Evolutionary conservation across 1,140 invertebrate species (phyloP).

Genomic region (Pseudomyrmex pallidus): DNA sequence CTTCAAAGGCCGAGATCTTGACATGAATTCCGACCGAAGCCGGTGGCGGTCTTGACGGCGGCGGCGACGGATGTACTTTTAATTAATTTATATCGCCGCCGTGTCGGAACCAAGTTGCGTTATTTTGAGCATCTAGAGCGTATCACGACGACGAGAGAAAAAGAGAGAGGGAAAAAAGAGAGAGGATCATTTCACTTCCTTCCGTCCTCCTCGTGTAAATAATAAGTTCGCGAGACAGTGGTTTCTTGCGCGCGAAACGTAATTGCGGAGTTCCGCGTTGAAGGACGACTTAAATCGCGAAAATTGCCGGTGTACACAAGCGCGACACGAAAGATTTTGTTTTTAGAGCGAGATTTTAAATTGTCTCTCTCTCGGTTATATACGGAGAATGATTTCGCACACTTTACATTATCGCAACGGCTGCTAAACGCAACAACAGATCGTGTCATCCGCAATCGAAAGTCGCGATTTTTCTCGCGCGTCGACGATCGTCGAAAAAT

Average conservation of each 20-base stretch:
- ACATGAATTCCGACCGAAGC: background rate
- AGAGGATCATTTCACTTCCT: slow-evolving; percentile 20
- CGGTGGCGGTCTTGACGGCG: background rate
- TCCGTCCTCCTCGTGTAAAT: slow-evolving; percentile 37
- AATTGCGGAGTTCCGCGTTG: slow-evolving; percentile 14
- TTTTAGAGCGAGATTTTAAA: background rate
- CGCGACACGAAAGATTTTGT: background rate
- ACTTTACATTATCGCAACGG: no score
- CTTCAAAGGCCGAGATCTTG: slow-evolving; percentile 22
- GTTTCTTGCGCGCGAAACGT: slow-evolving; percentile 14
- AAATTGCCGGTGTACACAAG: background rate
- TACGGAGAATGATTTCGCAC: background rate
- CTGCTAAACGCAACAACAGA: no score
- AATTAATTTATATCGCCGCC: slow-evolving; percentile 29
- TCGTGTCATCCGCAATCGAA: no score
- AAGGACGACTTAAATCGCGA: background rate
- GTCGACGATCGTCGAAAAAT: no score
- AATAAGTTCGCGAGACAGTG: slow-evolving; percentile 19
- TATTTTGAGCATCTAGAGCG: background rate
- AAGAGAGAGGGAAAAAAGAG: no score
- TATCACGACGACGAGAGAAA: background rate
- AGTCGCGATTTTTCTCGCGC: background rate
- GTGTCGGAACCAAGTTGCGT: background rate
- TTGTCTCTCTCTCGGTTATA: background rate
- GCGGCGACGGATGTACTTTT: background rate